phyloP scores from a whole-genome alignment of 1,140 invertebrate species.

The Anastatus disparis region DNA sequence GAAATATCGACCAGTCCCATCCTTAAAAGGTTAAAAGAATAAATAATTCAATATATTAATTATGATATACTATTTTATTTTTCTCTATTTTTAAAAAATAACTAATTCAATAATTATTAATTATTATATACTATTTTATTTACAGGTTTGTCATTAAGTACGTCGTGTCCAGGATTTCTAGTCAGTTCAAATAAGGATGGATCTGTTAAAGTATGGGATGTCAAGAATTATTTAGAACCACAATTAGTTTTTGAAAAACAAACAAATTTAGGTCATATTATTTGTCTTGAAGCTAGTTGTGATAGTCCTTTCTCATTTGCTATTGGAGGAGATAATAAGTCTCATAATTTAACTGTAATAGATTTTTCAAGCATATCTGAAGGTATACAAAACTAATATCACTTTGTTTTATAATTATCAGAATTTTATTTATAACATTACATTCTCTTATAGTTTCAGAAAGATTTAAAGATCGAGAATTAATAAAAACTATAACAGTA shows the following conservation, averaged over 20 bases:
- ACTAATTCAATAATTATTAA: slow-evolving; percentile 50
- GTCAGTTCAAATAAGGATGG: slow-evolving; percentile 80
- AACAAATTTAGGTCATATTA: slow-evolving; percentile 76
- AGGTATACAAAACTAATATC: slow-evolving; percentile 71
- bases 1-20: no score
- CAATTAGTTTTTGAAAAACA: slow-evolving; percentile 70
- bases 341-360: slow-evolving; percentile 80
- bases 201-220: slow-evolving; percentile 84
- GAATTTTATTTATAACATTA: slow-evolving; percentile 14
- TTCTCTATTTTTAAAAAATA: no score
- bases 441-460: slow-evolving; percentile 42
- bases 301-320: slow-evolving; percentile 84
- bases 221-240: slow-evolving; percentile 54
- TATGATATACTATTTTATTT: no score
- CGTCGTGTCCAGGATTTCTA: slow-evolving; percentile 75
- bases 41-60: no score
- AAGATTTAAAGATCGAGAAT: slow-evolving; percentile 42
- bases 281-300: slow-evolving; percentile 80
- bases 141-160: slow-evolving; percentile 76
- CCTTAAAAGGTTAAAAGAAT: no score
- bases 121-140: slow-evolving; percentile 35
- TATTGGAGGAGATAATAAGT: slow-evolving; percentile 85
- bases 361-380: slow-evolving; percentile 76
- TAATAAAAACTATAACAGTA: not conserved
- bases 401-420: no score